Conservation (phyloP, 37 sponge, comb jelly and placozoan genomes). For the Haliclona indistincta region DNA sequence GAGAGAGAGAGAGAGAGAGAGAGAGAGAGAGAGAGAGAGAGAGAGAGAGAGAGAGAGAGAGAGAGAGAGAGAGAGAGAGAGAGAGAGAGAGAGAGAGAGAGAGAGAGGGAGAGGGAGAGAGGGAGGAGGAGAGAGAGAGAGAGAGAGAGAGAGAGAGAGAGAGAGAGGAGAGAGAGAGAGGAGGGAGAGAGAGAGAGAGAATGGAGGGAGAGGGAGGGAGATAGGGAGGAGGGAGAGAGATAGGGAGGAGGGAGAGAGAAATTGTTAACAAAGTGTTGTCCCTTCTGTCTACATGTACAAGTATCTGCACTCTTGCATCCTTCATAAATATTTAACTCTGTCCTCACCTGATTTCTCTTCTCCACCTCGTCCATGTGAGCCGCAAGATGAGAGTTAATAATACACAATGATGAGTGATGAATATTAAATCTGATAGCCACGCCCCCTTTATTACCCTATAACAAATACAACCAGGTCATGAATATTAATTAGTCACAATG, state of each 20-base stretch:
- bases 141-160: too few species aligned
- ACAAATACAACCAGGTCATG: background rate
- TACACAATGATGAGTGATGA: slow-evolving; percentile 82
- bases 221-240: background rate
- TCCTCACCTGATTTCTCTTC: slow-evolving; percentile 79
- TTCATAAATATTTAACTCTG: too few species aligned
- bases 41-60: too few species aligned
- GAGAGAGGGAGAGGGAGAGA: too few species aligned
- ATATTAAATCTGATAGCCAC: slow-evolving; percentile 85
- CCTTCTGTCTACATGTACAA: too few species aligned
- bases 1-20: too few species aligned
- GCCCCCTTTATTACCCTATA: slow-evolving; percentile 88
- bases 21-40: too few species aligned
- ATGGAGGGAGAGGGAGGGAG: background rate
- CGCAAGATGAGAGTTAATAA: slow-evolving; percentile 84
- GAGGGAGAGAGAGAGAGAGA: background rate
- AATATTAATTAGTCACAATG: background rate
- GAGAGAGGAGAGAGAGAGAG: background rate
- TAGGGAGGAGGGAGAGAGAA: background rate
- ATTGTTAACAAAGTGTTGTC: background rate
- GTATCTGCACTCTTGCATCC: too few species aligned
- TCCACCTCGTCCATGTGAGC: slow-evolving; percentile 90
- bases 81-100: too few species aligned
- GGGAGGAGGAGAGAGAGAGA: too few species aligned
- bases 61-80: too few species aligned